These are phyloP conservation scores for Aptenodytes forsteri DNA, from an alignment of 2,113 vertebrate genomes.

Conservation along the genomic window DNA sequence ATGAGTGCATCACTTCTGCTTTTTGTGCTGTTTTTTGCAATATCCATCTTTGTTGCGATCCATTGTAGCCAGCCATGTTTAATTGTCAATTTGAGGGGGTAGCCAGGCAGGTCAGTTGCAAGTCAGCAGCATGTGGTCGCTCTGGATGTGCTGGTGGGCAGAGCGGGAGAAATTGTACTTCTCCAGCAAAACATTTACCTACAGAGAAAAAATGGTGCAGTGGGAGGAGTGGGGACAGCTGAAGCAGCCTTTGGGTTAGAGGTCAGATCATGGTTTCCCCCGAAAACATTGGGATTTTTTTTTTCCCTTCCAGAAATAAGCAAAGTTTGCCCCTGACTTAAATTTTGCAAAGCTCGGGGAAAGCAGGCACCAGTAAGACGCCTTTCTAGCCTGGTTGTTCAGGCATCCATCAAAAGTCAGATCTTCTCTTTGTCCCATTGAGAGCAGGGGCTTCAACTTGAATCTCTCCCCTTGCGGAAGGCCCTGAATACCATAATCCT, in stretches of 20 bases:
- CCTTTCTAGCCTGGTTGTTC: not conserved
- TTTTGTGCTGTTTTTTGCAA: not conserved
- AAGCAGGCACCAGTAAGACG: not conserved
- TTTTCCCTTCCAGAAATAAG: not conserved
- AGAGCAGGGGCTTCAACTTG: not conserved
- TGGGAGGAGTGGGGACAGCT: not conserved
- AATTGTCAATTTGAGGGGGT: not conserved
- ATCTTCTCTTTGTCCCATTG: not conserved
- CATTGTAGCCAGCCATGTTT: accelerated
- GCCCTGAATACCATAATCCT: not conserved
- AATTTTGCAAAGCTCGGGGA: not conserved
- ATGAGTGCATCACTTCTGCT: not conserved
- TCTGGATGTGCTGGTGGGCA: not conserved
- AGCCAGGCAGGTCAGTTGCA: not conserved
- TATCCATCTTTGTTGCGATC: not conserved
- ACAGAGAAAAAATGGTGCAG: not conserved
- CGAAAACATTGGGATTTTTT: not conserved
- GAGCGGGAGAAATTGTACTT: not conserved
- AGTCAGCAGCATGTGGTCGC: not conserved
- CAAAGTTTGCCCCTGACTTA: not conserved
- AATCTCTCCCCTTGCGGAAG: not conserved
- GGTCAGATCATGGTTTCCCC: not conserved
- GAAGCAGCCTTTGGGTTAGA: not conserved
- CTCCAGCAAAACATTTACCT: not conserved
- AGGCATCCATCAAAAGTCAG: not conserved